Conservation (phyloP, 2,797 vertebrate genomes). For the Gephyroberyx darwinii region DNA sequence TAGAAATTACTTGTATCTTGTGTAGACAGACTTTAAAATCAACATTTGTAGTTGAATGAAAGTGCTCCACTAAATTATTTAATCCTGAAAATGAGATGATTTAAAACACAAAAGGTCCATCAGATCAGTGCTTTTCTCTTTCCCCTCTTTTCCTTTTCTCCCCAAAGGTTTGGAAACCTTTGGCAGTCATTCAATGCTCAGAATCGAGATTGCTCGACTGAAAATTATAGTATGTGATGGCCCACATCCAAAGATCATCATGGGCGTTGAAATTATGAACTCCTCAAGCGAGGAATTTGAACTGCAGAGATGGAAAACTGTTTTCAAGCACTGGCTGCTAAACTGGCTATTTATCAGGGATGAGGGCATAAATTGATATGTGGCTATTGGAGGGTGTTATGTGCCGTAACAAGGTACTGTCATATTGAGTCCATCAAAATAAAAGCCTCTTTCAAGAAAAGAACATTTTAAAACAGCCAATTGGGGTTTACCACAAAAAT, state of each 20-base stretch:
- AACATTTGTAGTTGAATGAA: background rate
- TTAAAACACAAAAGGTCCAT: slow-evolving; percentile 9
- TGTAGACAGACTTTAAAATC: slow-evolving; percentile 4
- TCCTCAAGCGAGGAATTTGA: slow-evolving; percentile 60
- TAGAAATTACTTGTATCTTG: slow-evolving; percentile 6
- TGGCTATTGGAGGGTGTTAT: slow-evolving; percentile 25
- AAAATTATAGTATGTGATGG: slow-evolving; percentile 60
- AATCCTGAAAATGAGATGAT: slow-evolving; percentile 25
- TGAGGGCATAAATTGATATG: slow-evolving; percentile 37
- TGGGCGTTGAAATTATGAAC: slow-evolving; percentile 66
- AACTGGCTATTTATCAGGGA: slow-evolving; percentile 31
- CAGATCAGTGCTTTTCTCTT: slow-evolving; percentile 25
- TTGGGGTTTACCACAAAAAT: slow-evolving; percentile 10
- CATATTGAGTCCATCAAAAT: slow-evolving; percentile 19
- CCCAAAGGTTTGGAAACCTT: slow-evolving; percentile 18
- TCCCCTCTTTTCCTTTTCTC: slow-evolving; percentile 31
- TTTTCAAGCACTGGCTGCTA: slow-evolving; percentile 33
- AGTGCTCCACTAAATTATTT: slow-evolving; percentile 1
- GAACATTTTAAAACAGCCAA: background rate
- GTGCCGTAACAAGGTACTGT: slow-evolving; percentile 37
- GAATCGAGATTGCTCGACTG: slow-evolving; percentile 56
- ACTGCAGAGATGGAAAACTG: slow-evolving; percentile 46
- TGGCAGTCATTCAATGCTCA: slow-evolving; percentile 45
- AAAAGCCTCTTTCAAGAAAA: slow-evolving; percentile 3
- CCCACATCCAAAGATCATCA: slow-evolving; percentile 69